Base-by-base conservation (phyloP, 2,888 invertebrate species). In the Ceratothoa steindachneri region DNA sequence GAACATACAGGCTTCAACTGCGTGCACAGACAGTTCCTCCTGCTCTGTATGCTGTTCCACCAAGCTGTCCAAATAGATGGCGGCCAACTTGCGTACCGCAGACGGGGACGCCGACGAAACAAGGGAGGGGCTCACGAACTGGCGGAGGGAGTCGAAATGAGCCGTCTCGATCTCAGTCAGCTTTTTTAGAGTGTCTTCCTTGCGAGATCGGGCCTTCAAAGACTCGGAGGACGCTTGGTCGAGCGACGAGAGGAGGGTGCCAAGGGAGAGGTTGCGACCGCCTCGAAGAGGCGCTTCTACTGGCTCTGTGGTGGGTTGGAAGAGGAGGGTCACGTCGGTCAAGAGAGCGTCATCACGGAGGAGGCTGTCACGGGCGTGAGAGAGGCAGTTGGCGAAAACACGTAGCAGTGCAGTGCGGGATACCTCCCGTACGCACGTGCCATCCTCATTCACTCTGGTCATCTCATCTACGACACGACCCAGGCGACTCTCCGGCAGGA, bases 1-100 rank as follows among this genome's bases (percentile, higher is more conserved):
- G 12, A 76, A 74, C n/a, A 74, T 73, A 12, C 71, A 74, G 15
- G 72, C 73, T 66, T 79, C 79, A 51, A 72, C 76, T 30, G 73
- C 31, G 71, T 76, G 76, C 2, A 72, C 76, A 30, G 75, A 71
- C 27, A 78, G 71, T 19, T 78, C 75, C 64, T 74, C 73, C 65
- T 78, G 77, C 7, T 30, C 67, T 31, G 71, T 24, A 31, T 74
- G 73, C 52, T 68, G 28, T 19, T 64, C 52, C n/a, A 77, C 73
- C 27, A 77, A 53, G 27, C 73, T 64, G 41, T 55, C 73, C 5
- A 77, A 30, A 29, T 77, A 73, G 3, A 71, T 69, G 31, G 72
- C 77, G n/a, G 77, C 77, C 15, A 77, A 30, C 29, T 71, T 73
- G 1, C 77, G 73, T 30, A 73, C 73, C 31, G 77, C 77, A 19